These are phyloP conservation scores for Episyrphus balteatus DNA, from an alignment of 1,140 invertebrate genomes.

Conservation along the genomic window DNA sequence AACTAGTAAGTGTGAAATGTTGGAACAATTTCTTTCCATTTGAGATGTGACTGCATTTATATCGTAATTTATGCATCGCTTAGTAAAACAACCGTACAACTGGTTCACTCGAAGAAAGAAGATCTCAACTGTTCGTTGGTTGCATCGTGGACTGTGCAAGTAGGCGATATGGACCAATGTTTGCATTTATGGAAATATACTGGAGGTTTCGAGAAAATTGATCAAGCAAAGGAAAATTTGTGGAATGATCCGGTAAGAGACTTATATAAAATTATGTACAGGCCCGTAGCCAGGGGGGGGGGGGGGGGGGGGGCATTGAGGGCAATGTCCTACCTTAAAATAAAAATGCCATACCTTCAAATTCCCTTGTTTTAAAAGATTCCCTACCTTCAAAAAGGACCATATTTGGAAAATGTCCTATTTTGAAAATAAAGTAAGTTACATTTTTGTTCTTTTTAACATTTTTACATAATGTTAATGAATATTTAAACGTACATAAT, in stretches of 20 bases:
- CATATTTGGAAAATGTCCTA: too few species aligned
- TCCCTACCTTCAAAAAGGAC: too few species aligned
- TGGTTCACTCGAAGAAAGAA: slow-evolving; percentile 61
- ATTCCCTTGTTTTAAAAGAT: too few species aligned
- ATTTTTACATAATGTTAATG: too few species aligned
- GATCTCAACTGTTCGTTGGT: slow-evolving; percentile 63
- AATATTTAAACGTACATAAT: too few species aligned
- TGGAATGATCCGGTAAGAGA: slow-evolving; percentile 54
- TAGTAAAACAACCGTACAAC: slow-evolving; percentile 70
- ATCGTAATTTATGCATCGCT: slow-evolving; percentile 14
- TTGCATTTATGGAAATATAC: slow-evolving; percentile 90
- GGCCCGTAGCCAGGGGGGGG: too few species aligned
- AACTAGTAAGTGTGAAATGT: slow-evolving; percentile 68
- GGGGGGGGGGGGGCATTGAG: too few species aligned
- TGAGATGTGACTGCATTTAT: not conserved
- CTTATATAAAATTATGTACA: not conserved
- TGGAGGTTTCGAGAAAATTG: slow-evolving; percentile 82
- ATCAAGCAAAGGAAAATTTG: slow-evolving; percentile 62
- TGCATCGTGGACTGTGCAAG: slow-evolving; percentile 79
- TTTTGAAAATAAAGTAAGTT: too few species aligned
- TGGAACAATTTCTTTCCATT: too few species aligned
- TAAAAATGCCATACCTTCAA: too few species aligned
- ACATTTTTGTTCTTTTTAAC: too few species aligned
- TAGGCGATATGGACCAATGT: slow-evolving; percentile 96
- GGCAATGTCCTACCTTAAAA: too few species aligned